Percentiles rank a stretch among this genome's conserved stretches.
These are phyloP conservation scores for Molothrus ater DNA, from an alignment of 2,797 vertebrate genomes.

Conservation along the genomic window DNA sequence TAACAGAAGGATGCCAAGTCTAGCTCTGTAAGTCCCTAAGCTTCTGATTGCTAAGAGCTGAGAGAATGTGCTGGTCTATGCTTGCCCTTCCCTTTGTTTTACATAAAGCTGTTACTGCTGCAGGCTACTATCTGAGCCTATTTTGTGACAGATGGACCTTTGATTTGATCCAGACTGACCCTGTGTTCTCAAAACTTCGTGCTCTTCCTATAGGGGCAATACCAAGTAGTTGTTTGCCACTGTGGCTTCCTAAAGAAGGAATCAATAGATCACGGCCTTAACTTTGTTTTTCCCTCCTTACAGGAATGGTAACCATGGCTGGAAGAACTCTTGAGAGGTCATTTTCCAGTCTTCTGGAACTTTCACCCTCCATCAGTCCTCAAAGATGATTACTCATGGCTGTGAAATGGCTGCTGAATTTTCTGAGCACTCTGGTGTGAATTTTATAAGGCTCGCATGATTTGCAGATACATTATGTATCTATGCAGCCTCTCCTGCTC, in stretches of 20 bases:
- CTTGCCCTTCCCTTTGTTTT: neutral
- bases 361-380: neutral
- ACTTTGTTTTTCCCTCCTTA: neutral
- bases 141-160: slow-evolving; percentile 10
- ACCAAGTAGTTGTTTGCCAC: neutral
- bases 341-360: slow-evolving; percentile 31
- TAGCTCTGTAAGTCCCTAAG: slow-evolving; percentile 24
- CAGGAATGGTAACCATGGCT: neutral
- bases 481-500: neutral
- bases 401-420: slow-evolving; percentile 9
- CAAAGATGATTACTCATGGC: neutral
- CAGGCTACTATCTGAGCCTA: neutral
- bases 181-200: neutral
- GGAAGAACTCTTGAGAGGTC: slow-evolving; percentile 1
- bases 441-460: neutral
- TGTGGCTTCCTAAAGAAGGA: neutral
- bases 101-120: neutral
- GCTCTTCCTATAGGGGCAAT: neutral
- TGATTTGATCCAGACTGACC: slow-evolving; percentile 11
- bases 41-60: slow-evolving; percentile 16
- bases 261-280: neutral
- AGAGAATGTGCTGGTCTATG: neutral
- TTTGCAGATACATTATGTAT: neutral
- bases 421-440: neutral
- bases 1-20: slow-evolving; percentile 21